A percentile compares a stretch with the other conserved stretches of the same genome.
phyloP scores from a whole-genome alignment of 1,140 invertebrate species.

The Sitophilus oryzae region DNA sequence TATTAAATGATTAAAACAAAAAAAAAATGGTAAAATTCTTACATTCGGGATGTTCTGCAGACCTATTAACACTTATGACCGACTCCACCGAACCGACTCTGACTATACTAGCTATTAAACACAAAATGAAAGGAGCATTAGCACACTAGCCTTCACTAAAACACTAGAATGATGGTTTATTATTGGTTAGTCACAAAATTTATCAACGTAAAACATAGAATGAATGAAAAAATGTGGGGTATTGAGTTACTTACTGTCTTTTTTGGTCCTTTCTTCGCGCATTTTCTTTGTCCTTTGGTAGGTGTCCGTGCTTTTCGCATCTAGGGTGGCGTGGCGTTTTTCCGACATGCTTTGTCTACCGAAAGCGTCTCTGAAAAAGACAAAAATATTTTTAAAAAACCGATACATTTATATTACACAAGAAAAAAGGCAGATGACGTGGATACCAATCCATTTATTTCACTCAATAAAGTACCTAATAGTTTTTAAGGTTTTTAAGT shows the following conservation, averaged over 20 bases:
- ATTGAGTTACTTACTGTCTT: constrained; percentile 28
- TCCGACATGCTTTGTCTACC: constrained; percentile 96
- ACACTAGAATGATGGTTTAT: background rate
- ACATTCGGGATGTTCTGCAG: constrained; percentile 44
- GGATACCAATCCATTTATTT: too few relatives aligned
- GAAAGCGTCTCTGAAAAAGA: constrained; percentile 73
- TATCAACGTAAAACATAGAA: background rate
- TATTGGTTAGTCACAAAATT: too few relatives aligned
- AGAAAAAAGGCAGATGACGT: too few relatives aligned
- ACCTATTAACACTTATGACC: constrained; percentile 45
- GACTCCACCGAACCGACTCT: constrained; percentile 50
- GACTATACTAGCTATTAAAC: constrained; percentile 42
- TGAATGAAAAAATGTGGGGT: background rate
- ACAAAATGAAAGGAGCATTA: constrained; percentile 29
- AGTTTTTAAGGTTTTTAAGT: too few relatives aligned
- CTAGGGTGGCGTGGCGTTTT: constrained; percentile 88
- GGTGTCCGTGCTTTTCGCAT: constrained; percentile 91
- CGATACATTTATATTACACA: background rate
- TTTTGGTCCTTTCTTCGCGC: constrained; percentile 55
- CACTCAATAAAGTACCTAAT: too few relatives aligned
- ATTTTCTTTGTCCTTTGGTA: constrained; percentile 90
- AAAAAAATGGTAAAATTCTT: constrained; percentile 33
- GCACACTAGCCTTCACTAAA: constrained; percentile 22
- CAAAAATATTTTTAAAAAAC: background rate
- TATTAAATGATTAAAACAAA: constrained; percentile 6